These are phyloP conservation scores for Semicossyphus pulcher DNA, from an alignment of 2,113 vertebrate genomes.

Conservation along the genomic window DNA sequence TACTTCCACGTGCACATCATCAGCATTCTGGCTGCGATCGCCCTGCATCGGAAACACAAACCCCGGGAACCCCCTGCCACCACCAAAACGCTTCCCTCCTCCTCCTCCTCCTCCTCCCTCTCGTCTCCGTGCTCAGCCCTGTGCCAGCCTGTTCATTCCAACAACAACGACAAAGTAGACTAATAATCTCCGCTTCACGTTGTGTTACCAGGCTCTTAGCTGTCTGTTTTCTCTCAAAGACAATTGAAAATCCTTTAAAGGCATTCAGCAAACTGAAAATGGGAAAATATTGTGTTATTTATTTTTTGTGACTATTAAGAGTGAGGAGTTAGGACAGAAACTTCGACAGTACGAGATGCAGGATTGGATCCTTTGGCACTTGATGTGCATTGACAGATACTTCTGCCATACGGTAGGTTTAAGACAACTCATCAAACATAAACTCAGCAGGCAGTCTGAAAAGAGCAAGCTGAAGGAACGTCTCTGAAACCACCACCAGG, in stretches of 20 bases:
- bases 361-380: slow-evolving; percentile 1
- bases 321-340: slow-evolving; percentile 1
- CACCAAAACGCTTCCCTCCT: slow-evolving; percentile 18
- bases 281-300: slow-evolving; percentile 42
- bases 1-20: slow-evolving; percentile 93
- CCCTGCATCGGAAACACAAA: slow-evolving; percentile 79
- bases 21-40: slow-evolving; percentile 87
- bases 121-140: slow-evolving; percentile 34
- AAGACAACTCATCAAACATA: background rate
- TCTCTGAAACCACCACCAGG: slow-evolving; percentile 35
- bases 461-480: slow-evolving; percentile 42
- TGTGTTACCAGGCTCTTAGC: slow-evolving; percentile 20
- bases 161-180: slow-evolving; percentile 82
- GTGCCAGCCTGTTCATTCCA: slow-evolving; percentile 71
- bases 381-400: too few species aligned
- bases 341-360: background rate
- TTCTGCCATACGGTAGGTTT: background rate
- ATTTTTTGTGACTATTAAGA: slow-evolving; percentile 24
- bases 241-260: slow-evolving; percentile 19
- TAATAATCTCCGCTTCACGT: slow-evolving; percentile 54
- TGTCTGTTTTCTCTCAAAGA: slow-evolving; percentile 14
- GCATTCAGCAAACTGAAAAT: slow-evolving; percentile 18
- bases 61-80: slow-evolving; percentile 49
- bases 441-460: background rate
- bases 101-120: slow-evolving; percentile 30